phyloP scores from a whole-genome alignment of 2,113 vertebrate genomes.

The Brachypodius melanocephalos region DNA sequence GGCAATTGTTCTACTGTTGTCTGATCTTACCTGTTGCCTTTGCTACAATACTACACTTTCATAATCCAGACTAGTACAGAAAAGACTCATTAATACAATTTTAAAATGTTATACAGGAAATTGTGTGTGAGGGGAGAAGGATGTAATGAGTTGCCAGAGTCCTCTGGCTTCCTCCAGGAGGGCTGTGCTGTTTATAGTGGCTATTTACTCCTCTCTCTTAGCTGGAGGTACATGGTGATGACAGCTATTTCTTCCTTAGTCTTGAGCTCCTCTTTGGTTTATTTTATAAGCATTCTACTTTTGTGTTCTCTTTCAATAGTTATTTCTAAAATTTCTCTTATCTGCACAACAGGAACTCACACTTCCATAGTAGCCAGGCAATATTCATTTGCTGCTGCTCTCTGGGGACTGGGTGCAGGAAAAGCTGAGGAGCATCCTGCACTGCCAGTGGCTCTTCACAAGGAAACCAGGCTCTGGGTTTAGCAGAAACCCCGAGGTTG shows the following conservation, averaged over 20 bases:
- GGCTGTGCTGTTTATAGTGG: not conserved
- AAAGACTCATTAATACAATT: not conserved
- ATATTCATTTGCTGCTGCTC: not conserved
- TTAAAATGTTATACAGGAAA: not conserved
- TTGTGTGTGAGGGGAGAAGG: not conserved
- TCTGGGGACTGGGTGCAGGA: not conserved
- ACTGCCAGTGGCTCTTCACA: not conserved
- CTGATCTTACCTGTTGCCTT: not conserved
- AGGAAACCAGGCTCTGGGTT: not conserved
- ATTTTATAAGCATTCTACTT: not conserved
- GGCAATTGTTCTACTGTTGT: not conserved
- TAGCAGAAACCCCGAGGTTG: not conserved
- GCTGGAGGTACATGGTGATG: not conserved
- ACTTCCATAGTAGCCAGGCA: not conserved
- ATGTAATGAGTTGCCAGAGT: not conserved
- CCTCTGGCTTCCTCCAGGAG: not conserved
- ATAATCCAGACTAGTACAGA: not conserved
- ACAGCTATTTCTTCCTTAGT: not conserved
- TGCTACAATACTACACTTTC: not conserved
- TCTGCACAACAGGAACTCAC: accelerated
- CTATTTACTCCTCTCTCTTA: not conserved
- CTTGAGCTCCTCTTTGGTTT: not conserved
- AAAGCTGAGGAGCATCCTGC: not conserved
- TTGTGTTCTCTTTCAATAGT: not conserved
- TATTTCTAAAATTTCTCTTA: not conserved